These are phyloP conservation scores for Marronus borbonicus DNA, from an alignment of 2,888 invertebrate species.

Conservation along the genomic window DNA sequence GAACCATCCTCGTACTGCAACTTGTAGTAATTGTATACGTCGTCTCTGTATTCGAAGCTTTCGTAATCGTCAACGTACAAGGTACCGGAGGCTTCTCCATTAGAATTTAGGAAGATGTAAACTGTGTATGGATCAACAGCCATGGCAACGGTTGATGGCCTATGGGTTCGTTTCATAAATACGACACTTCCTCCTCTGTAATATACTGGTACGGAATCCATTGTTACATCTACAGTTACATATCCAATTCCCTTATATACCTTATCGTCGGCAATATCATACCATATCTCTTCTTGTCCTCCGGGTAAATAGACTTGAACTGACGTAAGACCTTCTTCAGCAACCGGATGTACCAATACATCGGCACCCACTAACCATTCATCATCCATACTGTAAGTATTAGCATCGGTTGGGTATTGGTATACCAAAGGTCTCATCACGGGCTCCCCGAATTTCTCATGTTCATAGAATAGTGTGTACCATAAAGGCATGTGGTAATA, in stretches of 20 bases:
- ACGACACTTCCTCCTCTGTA: conserved; percentile 63
- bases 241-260: conserved; percentile 33
- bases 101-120: conserved; percentile 60
- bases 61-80: conserved; percentile 90
- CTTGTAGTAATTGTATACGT: conserved; percentile 65
- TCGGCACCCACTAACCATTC: conserved; percentile 85
- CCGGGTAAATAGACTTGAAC: conserved; percentile 91
- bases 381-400: conserved; percentile 85
- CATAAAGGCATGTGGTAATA: conserved; percentile 91
- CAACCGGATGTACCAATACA: conserved; percentile 89
- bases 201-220: conserved; percentile 58
- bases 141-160: conserved; percentile 58
- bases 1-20: background rate
- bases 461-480: conserved; percentile 93
- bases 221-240: conserved; percentile 30
- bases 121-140: conserved; percentile 58
- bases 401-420: conserved; percentile 87
- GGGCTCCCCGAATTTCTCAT: conserved; percentile 85
- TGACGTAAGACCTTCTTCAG: conserved; percentile 80
- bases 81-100: conserved; percentile 80
- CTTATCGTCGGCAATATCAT: conserved; percentile 62
- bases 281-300: conserved; percentile 91
- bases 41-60: conserved; percentile 40
- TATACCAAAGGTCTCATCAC: conserved; percentile 92
- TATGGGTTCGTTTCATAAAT: conserved; percentile 56